Evolutionary conservation across 2,888 invertebrate species (phyloP).

Genomic region (Orchesellides sinensis): DNA sequence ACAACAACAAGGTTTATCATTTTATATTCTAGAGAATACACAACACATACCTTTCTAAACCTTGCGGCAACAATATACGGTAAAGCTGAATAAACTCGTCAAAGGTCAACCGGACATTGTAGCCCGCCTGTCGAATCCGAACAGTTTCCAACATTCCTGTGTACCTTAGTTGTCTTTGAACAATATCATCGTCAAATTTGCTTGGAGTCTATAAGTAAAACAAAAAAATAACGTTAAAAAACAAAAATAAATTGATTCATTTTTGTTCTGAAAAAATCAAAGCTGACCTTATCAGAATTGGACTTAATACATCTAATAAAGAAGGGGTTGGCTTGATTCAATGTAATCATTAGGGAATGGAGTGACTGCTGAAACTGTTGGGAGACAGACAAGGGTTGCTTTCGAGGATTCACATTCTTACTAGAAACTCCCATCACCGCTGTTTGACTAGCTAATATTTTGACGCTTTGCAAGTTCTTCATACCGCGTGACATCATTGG

Average conservation of each 20-base stretch:
- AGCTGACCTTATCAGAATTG: conserved; percentile 88
- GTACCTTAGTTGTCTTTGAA: conserved; percentile 92
- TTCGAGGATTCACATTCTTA: conserved; percentile 81
- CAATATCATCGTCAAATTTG: conserved; percentile 94
- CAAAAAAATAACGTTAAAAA: neutral
- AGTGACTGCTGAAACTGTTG: conserved; percentile 97
- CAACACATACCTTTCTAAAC: conserved; percentile 81
- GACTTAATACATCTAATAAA: conserved; percentile 96
- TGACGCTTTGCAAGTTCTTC: conserved; percentile 94
- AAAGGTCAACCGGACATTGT: conserved; percentile 94
- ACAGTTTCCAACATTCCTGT: conserved; percentile 99
- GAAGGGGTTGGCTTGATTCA: conserved; percentile 92
- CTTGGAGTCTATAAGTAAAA: conserved; percentile 83
- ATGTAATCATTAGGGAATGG: conserved; percentile 93
- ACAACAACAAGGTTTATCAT: neutral
- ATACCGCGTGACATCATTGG: conserved; percentile 91
- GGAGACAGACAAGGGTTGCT: conserved; percentile 94
- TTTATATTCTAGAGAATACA: neutral
- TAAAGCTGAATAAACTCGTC: conserved; percentile 96
- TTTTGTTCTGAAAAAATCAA: neutral
- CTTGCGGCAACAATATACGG: conserved; percentile 92
- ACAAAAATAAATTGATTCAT: conserved; percentile 23
- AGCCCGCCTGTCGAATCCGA: conserved; percentile 94
- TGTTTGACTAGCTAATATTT: conserved; percentile 90
- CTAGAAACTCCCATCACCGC: conserved; percentile 77